phyloP scores from a whole-genome alignment of 2,113 vertebrate genomes.

The Neopipo cinnamomea region DNA sequence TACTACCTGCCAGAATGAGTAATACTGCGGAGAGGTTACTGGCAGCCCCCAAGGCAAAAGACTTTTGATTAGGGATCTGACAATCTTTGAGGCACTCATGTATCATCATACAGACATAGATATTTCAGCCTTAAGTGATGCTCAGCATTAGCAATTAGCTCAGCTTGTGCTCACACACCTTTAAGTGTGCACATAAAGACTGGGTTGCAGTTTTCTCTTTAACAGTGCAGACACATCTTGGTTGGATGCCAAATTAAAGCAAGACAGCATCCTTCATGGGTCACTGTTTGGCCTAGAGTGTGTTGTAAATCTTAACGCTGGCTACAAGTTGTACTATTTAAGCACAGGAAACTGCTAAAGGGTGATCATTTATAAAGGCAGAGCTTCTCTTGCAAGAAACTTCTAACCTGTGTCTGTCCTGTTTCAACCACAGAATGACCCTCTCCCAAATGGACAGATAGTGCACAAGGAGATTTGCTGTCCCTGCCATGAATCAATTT shows the following conservation, averaged over 20 bases:
- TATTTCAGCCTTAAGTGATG: constrained; percentile 8
- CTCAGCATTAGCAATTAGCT: constrained; percentile 1
- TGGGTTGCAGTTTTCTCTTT: neutral
- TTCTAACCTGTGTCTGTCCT: constrained; percentile 25
- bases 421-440: constrained; percentile 4
- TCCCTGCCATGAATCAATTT: constrained; percentile 30
- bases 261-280: constrained; percentile 44
- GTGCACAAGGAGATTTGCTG: neutral
- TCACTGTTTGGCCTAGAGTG: constrained; percentile 54
- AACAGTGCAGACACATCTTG: neutral
- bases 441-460: neutral
- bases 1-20: constrained; percentile 21
- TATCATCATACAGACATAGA: neutral
- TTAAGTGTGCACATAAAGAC: neutral
- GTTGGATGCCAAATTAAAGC: constrained; percentile 46
- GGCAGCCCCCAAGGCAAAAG: neutral
- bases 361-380: constrained; percentile 48
- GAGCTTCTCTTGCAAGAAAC: constrained; percentile 19
- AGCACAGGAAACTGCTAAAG: constrained; percentile 45
- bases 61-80: constrained; percentile 19
- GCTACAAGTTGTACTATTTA: constrained; percentile 51
- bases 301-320: constrained; percentile 55
- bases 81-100: neutral
- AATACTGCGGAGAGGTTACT: neutral
- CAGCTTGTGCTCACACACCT: neutral